Conservation (phyloP, 2,888 invertebrate genomes). For the Mesorhabditis sp. region DNA sequence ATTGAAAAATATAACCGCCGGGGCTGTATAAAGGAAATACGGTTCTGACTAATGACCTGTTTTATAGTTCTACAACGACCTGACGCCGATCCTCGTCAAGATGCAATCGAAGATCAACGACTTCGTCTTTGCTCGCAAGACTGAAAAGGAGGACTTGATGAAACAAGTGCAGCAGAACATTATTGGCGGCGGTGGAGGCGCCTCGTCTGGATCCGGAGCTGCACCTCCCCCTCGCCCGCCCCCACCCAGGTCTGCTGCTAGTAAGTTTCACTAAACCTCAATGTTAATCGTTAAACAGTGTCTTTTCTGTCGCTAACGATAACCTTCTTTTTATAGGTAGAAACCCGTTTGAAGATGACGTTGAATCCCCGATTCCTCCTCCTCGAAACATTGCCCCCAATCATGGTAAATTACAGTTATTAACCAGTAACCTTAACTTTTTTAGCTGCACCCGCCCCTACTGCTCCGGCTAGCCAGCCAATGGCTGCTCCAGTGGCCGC, state of each 20-base stretch:
- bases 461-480: conserved; percentile 26
- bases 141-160: conserved; percentile 94
- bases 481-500: conserved; percentile 19
- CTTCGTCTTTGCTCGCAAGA: conserved; percentile 95
- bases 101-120: conserved; percentile 97
- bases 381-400: conserved; percentile 21
- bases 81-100: conserved; percentile 77
- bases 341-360: conserved; percentile 18
- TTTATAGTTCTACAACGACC: conserved; percentile 66
- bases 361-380: conserved; percentile 38
- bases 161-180: conserved; percentile 75
- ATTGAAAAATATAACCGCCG: neutral
- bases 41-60: neutral
- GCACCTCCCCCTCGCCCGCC: conserved; percentile 17
- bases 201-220: neutral
- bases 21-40: neutral
- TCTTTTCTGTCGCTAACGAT: too few species aligned
- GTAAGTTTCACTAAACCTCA: neutral
- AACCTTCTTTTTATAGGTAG: neutral
- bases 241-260: conserved; percentile 12
- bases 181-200: conserved; percentile 31
- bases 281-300: too few species aligned
- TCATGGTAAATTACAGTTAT: conserved; percentile 8
- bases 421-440: neutral
- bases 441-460: conserved; percentile 9